Evolutionary conservation across 2,888 invertebrate species (phyloP), one percentile per base, ranked within the genome.

Genomic region (Chrysotoxum bicinctum): DNA sequence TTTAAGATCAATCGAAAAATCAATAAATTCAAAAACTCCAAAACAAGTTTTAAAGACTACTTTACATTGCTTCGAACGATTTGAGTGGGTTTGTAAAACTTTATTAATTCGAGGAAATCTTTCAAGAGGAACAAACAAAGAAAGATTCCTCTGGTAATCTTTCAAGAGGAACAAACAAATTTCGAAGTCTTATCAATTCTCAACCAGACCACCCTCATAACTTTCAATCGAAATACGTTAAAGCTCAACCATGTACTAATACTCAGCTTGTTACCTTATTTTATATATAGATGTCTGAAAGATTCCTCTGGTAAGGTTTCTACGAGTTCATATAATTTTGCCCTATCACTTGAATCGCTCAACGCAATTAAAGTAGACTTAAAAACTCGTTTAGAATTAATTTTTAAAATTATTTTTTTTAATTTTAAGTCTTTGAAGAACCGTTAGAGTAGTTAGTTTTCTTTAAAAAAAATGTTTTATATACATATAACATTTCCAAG

Each of bases 121-220:
- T 80, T 91, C 89, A 90, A 77, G 89, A 81, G 45, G 91, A 92
- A 40, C 91, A 91, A 68, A 56, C 88, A 89, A 91, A 58, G n/a
- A n/a, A n/a, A n/a, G n/a, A n/a, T n/a, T n/a, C n/a, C n/a, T n/a
- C n/a, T n/a, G n/a, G n/a, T n/a, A n/a, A n/a, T n/a, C 87, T 19
- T 80, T 91, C 89, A 90, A 77, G 89, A 81, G 45, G 91, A 92
- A 40, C 91, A 91, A 68, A 56, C 88, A 89, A 91, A 58, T 91
- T 89, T 54, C 90, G 90, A n/a, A 88, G 80, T 6, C 87, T 91
- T n/a, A 91, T 92, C 16, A 88, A 90, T 14, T 89, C 91, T 14
- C 91, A 92, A 75, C 90, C 90, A 69, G 88, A 88, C 2, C 89
- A 91, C 54, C 87, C 91, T 0, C 88, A 89, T 16, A 89, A 90